A percentile compares a stretch with the other conserved stretches of the same genome.
phyloP scores from a whole-genome alignment of 2,797 vertebrate genomes.

The Lophius americanus region DNA sequence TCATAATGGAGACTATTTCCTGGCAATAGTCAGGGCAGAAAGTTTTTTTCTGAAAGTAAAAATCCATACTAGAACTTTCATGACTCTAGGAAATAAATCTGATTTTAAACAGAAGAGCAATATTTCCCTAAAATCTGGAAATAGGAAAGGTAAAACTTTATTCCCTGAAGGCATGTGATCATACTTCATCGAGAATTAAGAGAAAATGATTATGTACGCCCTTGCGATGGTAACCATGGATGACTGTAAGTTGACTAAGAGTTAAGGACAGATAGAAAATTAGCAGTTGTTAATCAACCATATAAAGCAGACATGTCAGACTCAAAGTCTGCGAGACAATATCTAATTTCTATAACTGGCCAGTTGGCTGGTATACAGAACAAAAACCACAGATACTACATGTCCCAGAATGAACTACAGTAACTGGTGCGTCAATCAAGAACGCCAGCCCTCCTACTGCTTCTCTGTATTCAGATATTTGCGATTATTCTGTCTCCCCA shows the following conservation, averaged over 20 bases:
- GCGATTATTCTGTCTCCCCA: too few relatives aligned
- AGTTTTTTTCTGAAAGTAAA: constrained; percentile 42
- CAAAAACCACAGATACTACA: too few relatives aligned
- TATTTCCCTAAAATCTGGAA: neutral
- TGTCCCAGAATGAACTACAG: too few relatives aligned
- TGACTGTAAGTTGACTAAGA: constrained; percentile 7
- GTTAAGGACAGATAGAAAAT: too few relatives aligned
- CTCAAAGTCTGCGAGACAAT: too few relatives aligned
- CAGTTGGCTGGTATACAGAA: too few relatives aligned
- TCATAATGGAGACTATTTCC: constrained; percentile 60
- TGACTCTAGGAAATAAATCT: constrained; percentile 29
- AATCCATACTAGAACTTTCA: constrained; percentile 42
- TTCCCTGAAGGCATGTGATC: constrained; percentile 31
- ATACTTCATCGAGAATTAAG: constrained; percentile 25
- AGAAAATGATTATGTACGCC: constrained; percentile 47
- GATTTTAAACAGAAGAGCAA: constrained; percentile 18
- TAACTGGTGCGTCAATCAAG: too few relatives aligned
- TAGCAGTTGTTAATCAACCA: too few relatives aligned
- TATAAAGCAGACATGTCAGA: too few relatives aligned
- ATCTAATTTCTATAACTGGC: too few relatives aligned
- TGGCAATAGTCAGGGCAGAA: constrained; percentile 38
- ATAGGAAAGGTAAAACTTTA: constrained; percentile 1
- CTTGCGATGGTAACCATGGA: constrained; percentile 29
- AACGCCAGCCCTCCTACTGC: too few relatives aligned
- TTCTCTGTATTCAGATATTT: too few relatives aligned